Percentiles rank a stretch among this genome's conserved stretches.
Evolutionary conservation across 1,140 invertebrate species (phyloP).

Genomic region (Hylaeus anthracinus): DNA sequence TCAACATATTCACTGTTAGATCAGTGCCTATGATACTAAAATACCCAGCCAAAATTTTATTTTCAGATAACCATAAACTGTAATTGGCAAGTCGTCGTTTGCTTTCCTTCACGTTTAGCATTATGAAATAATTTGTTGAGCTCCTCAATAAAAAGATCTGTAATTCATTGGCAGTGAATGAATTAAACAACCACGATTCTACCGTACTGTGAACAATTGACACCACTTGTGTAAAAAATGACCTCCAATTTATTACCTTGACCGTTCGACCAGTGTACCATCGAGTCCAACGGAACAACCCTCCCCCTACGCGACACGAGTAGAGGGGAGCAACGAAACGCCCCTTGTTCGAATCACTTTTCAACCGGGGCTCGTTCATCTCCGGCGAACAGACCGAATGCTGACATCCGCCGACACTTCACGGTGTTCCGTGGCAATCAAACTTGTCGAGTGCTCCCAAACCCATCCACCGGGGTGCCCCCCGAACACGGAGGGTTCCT

Average conservation of each 20-base stretch:
- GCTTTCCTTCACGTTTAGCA: too few relatives aligned
- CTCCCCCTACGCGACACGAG: not conserved
- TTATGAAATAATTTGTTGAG: too few relatives aligned
- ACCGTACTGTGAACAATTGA: not conserved
- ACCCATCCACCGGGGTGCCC: not conserved
- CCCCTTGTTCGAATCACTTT: constrained; percentile 39
- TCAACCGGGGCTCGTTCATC: constrained; percentile 41
- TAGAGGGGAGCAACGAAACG: constrained; percentile 7
- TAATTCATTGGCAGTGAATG: too few relatives aligned
- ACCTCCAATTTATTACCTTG: not conserved
- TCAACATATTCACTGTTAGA: too few relatives aligned
- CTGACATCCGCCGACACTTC: constrained; percentile 48
- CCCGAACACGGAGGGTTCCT: constrained; percentile 18
- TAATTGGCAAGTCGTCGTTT: too few relatives aligned
- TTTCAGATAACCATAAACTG: too few relatives aligned
- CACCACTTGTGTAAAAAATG: not conserved
- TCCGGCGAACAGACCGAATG: constrained; percentile 20
- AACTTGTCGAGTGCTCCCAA: constrained; percentile 50
- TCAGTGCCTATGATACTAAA: too few relatives aligned
- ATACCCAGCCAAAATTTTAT: too few relatives aligned
- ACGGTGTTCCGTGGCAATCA: constrained; percentile 58
- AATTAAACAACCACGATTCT: not conserved
- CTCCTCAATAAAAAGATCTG: too few relatives aligned
- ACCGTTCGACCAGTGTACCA: constrained; percentile 8
- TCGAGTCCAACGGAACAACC: not conserved